These are phyloP conservation scores for Mirza zaza DNA, from an alignment of 2,113 vertebrate genomes.

Conservation along the genomic window DNA sequence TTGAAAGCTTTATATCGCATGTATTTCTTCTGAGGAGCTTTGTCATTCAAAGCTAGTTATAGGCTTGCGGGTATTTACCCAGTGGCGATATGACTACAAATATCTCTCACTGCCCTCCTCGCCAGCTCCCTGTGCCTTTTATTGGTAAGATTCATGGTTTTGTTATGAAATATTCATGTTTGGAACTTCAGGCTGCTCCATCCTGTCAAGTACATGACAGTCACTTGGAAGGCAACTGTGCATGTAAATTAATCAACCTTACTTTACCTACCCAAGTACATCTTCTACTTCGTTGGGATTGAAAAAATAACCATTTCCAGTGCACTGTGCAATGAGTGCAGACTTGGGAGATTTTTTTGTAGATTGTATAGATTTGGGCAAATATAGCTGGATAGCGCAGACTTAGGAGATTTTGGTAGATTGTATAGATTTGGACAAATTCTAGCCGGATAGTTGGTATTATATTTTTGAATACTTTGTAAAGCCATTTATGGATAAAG, in stretches of 20 bases:
- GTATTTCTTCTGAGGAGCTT: conserved; percentile 8
- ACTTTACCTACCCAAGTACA: conserved; percentile 27
- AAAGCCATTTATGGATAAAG: background rate
- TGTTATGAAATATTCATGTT: conserved; percentile 78
- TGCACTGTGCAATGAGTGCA: background rate
- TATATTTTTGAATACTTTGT: background rate
- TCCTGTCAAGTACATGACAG: conserved; percentile 67
- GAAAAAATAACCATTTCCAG: background rate
- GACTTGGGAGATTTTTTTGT: background rate
- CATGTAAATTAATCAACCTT: conserved; percentile 66
- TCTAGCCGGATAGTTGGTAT: background rate
- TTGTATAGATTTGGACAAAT: background rate
- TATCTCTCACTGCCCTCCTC: background rate
- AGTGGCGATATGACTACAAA: background rate
- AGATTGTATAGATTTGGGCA: too few species aligned
- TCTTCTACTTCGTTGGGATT: conserved; percentile 10
- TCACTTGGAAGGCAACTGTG: conserved; percentile 62
- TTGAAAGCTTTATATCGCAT: background rate
- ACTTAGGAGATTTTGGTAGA: background rate
- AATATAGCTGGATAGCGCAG: background rate
- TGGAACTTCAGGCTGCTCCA: conserved; percentile 47
- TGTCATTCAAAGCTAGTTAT: background rate
- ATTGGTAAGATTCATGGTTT: conserved; percentile 52
- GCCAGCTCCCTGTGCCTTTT: background rate
- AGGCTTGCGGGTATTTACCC: conserved; percentile 40